Conservation (phyloP, 2,888 invertebrate species). For the Dione vanillae region DNA sequence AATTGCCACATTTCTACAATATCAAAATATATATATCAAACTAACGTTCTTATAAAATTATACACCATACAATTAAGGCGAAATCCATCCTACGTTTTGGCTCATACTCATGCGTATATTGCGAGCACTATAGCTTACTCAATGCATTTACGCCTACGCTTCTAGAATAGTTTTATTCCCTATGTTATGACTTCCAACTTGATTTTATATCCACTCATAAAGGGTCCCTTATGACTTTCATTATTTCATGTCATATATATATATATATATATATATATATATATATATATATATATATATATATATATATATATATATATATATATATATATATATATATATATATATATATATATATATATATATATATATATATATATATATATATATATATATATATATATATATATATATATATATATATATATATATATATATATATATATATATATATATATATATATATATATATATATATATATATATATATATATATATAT, state of each 20-base stretch:
- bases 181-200: conserved; percentile 35
- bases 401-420: too few relatives aligned
- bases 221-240: conserved; percentile 38
- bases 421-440: too few relatives aligned
- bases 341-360: too few relatives aligned
- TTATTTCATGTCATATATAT: conserved; percentile 41
- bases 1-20: background rate
- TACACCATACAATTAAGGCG: conserved; percentile 25
- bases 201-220: conserved; percentile 42
- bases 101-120: conserved; percentile 36
- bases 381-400: too few relatives aligned
- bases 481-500: too few relatives aligned
- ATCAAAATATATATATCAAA: conserved; percentile 14
- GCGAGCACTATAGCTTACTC: conserved; percentile 41
- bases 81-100: conserved; percentile 42
- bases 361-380: too few relatives aligned
- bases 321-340: too few relatives aligned
- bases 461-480: too few relatives aligned
- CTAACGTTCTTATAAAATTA: conserved; percentile 11
- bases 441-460: too few relatives aligned
- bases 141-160: conserved; percentile 47
- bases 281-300: too few relatives aligned
- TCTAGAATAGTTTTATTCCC: conserved; percentile 36
- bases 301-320: too few relatives aligned
- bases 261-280: too few relatives aligned